These are phyloP conservation scores for Macroglossus sobrinus DNA, from an alignment of 2,113 vertebrate genomes.

Conservation along the genomic window DNA sequence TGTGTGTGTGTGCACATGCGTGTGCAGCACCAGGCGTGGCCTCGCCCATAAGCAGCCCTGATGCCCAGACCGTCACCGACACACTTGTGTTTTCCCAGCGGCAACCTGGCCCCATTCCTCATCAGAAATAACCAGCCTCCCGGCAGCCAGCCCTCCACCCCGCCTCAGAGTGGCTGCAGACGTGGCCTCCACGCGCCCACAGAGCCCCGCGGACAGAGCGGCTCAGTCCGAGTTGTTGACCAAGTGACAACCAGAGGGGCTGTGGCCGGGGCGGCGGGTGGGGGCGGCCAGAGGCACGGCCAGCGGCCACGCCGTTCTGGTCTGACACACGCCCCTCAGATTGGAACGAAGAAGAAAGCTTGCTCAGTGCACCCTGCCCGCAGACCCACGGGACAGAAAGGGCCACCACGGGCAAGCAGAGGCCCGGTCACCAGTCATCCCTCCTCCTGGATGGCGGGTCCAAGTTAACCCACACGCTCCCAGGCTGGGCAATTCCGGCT, in stretches of 20 bases:
- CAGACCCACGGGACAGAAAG: background rate
- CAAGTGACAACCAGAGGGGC: background rate
- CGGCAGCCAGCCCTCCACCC: background rate
- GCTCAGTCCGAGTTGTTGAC: slow-evolving; percentile 15
- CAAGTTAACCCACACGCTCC: background rate
- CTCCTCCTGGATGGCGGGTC: background rate
- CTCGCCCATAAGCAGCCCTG: background rate
- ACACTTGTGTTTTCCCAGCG: background rate
- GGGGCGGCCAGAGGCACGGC: background rate
- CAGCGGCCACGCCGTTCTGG: background rate
- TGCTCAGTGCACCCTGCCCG: background rate
- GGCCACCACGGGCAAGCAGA: background rate
- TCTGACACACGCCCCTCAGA: background rate
- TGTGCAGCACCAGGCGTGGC: background rate
- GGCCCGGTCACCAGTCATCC: fast-evolving
- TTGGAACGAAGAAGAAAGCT: background rate
- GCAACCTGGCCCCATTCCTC: background rate
- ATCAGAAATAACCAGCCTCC: slow-evolving; percentile 33
- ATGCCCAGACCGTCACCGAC: background rate
- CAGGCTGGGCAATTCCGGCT: background rate
- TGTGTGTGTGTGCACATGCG: fast-evolving
- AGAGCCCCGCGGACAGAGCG: background rate
- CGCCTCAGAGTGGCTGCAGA: background rate
- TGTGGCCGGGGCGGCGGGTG: background rate
- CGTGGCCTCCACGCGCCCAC: background rate